Evolutionary conservation across 1,140 invertebrate species (phyloP).

Genomic region (Nephotettix cincticeps): DNA sequence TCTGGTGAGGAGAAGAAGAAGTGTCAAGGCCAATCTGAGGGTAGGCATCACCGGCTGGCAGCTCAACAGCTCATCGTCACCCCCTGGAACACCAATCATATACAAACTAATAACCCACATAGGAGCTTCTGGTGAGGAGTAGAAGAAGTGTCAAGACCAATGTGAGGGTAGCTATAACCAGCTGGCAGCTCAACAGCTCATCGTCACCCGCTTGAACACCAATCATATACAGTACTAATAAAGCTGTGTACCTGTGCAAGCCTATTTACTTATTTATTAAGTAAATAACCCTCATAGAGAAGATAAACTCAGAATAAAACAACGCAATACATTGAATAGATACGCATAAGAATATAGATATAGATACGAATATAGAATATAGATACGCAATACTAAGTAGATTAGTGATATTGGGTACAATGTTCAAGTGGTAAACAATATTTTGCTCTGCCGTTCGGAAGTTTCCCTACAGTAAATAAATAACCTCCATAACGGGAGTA

Average conservation of each 20-base stretch:
- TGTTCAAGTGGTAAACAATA: not conserved
- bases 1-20: constrained; percentile 17
- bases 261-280: too few species aligned
- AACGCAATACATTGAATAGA: too few species aligned
- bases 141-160: not conserved
- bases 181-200: not conserved
- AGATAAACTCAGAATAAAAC: too few species aligned
- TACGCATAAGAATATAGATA: too few species aligned
- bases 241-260: not conserved
- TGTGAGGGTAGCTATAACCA: not conserved
- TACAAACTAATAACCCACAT: too few species aligned
- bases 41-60: not conserved
- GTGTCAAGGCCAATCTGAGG: not conserved
- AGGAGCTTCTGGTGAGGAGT: not conserved
- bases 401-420: too few species aligned
- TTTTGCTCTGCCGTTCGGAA: not conserved
- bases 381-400: too few species aligned
- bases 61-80: not conserved
- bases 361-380: too few species aligned
- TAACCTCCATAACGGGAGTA: not conserved
- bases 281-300: too few species aligned
- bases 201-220: not conserved
- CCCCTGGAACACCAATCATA: not conserved
- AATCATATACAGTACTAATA: too few species aligned
- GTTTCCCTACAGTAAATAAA: not conserved